These are phyloP conservation scores for Acanthisitta chloris DNA, from an alignment of 2,113 vertebrate species.

Conservation along the genomic window DNA sequence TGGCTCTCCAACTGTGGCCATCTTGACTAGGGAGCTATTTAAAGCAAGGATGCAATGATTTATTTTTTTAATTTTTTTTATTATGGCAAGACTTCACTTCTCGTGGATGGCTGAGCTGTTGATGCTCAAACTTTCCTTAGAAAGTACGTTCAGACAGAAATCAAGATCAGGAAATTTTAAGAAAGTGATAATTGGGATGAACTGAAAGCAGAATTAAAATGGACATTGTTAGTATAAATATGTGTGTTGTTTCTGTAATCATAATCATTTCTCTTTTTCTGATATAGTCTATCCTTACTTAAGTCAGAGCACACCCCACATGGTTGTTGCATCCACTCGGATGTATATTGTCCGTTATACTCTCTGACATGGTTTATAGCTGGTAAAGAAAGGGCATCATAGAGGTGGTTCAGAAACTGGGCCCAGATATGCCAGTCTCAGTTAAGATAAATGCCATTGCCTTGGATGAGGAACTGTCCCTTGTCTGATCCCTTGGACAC, in stretches of 20 bases:
- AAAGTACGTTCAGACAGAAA: slow-evolving; percentile 16
- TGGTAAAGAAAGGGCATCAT: not conserved
- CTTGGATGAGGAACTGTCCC: not conserved
- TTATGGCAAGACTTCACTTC: slow-evolving; percentile 19
- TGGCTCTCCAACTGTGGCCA: slow-evolving; percentile 56
- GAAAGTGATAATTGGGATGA: not conserved
- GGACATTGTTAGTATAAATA: not conserved
- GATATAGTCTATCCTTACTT: not conserved
- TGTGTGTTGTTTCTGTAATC: not conserved
- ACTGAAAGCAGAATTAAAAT: not conserved
- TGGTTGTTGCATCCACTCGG: not conserved
- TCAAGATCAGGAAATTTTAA: not conserved
- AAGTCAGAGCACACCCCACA: not conserved
- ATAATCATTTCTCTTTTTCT: not conserved
- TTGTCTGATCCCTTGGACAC: not conserved
- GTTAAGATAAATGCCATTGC: not conserved
- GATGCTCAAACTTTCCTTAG: slow-evolving; percentile 17
- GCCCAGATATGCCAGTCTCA: not conserved
- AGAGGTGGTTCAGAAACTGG: not conserved
- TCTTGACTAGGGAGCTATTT: slow-evolving; percentile 54
- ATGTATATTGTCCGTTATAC: not conserved
- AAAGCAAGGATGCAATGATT: slow-evolving; percentile 25
- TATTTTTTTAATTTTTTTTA: not conserved
- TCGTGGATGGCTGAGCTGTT: slow-evolving; percentile 23
- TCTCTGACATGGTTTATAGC: not conserved